Conservation (phyloP, 2,888 invertebrate species). For the Campoletis raptor region DNA sequence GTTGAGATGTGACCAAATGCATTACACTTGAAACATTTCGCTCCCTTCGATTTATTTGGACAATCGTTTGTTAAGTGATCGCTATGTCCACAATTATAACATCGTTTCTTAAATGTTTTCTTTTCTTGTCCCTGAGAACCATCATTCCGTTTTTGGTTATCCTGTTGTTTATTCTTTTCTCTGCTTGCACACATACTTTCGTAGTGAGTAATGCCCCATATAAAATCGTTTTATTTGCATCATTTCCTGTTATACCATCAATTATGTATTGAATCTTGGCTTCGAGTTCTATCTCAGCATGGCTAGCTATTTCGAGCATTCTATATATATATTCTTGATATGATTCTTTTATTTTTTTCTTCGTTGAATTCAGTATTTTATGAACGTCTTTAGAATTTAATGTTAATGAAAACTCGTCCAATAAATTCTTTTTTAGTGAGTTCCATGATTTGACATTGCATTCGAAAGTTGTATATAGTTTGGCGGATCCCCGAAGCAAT, state of each 20-base stretch:
- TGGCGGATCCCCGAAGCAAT: background rate
- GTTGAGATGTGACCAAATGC: background rate
- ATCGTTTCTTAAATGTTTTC: background rate
- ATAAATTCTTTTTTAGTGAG: background rate
- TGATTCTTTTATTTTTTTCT: background rate
- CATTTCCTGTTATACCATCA: background rate
- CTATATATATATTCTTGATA: background rate
- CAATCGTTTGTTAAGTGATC: background rate
- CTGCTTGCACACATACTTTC: background rate
- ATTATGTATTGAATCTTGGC: constrained; percentile 1
- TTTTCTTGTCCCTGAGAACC: background rate
- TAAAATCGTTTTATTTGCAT: constrained; percentile 24
- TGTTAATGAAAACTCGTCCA: background rate
- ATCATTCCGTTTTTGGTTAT: background rate
- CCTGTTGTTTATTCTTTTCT: background rate
- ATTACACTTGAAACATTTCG: background rate
- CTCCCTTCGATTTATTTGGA: background rate
- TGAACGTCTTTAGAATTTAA: background rate
- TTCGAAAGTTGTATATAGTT: background rate
- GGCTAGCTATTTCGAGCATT: background rate
- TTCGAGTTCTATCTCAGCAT: background rate
- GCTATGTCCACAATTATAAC: background rate
- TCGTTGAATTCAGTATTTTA: background rate
- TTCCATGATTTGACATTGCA: background rate
- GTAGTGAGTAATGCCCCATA: background rate